Evolutionary conservation across 2,888 invertebrate genomes (phyloP).

Genomic region (Megalurothrips usitatus): DNA sequence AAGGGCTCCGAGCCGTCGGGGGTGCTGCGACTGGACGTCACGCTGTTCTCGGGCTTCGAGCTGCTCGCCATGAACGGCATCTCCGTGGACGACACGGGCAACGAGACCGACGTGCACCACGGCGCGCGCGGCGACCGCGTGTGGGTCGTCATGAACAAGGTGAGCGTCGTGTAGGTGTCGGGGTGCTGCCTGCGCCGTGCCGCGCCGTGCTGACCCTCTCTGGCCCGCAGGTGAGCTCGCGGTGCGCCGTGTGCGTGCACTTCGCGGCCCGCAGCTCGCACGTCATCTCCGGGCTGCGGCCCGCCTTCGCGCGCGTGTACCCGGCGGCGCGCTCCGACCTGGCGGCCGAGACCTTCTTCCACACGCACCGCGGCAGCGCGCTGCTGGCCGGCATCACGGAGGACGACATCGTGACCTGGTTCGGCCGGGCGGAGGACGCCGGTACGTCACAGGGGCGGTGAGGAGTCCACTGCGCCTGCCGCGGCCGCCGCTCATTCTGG

Average conservation of each 20-base stretch:
- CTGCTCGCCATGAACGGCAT: conserved; percentile 44
- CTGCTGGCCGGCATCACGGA: conserved; percentile 58
- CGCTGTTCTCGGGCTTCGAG: conserved; percentile 61
- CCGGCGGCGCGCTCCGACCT: conserved; percentile 59
- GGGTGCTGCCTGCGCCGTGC: background rate
- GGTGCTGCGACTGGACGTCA: conserved; percentile 57
- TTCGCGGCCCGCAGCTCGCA: conserved; percentile 57
- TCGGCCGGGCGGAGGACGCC: conserved; percentile 56
- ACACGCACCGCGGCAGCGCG: conserved; percentile 56
- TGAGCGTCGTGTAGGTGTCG: conserved; percentile 45
- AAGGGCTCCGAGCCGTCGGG: conserved; percentile 58
- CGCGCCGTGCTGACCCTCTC: background rate
- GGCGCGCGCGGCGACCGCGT: conserved; percentile 58
- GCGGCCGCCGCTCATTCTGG: background rate
- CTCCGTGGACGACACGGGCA: conserved; percentile 54
- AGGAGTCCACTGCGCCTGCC: background rate
- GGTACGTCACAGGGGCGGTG: conserved; percentile 44
- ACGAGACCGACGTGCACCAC: conserved; percentile 55
- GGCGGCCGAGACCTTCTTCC: conserved; percentile 61
- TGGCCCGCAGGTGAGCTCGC: conserved; percentile 51
- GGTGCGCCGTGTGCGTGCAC: conserved; percentile 60
- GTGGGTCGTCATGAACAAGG: conserved; percentile 63
- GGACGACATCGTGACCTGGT: conserved; percentile 64
- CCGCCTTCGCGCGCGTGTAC: conserved; percentile 60
- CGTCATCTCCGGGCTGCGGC: conserved; percentile 58